These are phyloP conservation scores for Styela plicata DNA, from an alignment of 23 tunicate species.

Conservation along the genomic window DNA sequence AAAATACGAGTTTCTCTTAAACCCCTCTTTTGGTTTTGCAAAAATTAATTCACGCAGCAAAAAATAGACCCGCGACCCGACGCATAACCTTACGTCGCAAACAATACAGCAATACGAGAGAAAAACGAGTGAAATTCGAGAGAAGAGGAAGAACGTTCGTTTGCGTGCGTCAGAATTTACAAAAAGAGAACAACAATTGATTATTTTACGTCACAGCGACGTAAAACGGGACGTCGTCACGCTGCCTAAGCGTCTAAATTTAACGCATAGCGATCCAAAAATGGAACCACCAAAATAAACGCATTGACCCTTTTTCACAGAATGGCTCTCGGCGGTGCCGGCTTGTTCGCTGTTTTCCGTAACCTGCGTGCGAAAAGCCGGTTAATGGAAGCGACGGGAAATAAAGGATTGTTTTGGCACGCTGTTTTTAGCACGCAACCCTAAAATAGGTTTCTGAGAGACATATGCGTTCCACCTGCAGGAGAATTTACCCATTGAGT, in stretches of 20 bases:
- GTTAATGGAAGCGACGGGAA: not conserved
- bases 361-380: not conserved
- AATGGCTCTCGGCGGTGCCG: not conserved
- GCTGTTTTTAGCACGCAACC: not conserved
- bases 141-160: slow-evolving; percentile 1
- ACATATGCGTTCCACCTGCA: not conserved
- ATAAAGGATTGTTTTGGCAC: not conserved
- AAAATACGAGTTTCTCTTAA: not conserved
- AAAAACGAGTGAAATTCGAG: slow-evolving; percentile 16
- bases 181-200: slow-evolving; percentile 26
- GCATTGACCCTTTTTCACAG: not conserved
- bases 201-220: slow-evolving; percentile 30
- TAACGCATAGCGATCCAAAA: slow-evolving; percentile 9
- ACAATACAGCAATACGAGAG: not conserved
- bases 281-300: slow-evolving; percentile 2
- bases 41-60: not conserved
- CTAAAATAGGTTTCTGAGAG: not conserved
- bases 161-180: slow-evolving; percentile 36
- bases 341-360: not conserved
- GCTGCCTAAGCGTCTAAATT: slow-evolving; percentile 17
- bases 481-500: not conserved
- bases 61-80: not conserved
- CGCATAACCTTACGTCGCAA: not conserved
- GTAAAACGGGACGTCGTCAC: slow-evolving; percentile 30
- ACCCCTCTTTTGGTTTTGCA: not conserved